These are phyloP conservation scores for Drosophila vallismaia DNA, from an alignment of 2,888 invertebrate genomes.

Conservation along the genomic window DNA sequence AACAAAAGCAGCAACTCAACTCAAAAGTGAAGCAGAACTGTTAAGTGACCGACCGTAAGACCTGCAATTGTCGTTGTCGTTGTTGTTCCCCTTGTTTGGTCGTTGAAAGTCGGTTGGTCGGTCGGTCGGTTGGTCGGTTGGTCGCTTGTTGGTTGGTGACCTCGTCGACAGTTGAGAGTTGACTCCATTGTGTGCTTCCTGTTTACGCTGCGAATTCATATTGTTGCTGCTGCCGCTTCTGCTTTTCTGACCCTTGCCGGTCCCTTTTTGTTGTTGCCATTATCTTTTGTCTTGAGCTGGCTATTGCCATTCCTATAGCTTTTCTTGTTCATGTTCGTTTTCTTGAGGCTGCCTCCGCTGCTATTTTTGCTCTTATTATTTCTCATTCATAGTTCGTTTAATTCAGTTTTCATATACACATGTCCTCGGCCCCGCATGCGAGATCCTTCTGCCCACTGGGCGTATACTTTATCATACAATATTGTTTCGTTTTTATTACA, in stretches of 20 bases:
- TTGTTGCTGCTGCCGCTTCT: slow-evolving; percentile 29
- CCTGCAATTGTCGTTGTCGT: slow-evolving; percentile 61
- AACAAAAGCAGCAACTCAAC: slow-evolving; percentile 29
- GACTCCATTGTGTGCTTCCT: slow-evolving; percentile 77
- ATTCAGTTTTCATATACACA: slow-evolving; percentile 74
- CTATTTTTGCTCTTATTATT: slow-evolving; percentile 47
- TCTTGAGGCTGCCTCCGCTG: slow-evolving; percentile 38
- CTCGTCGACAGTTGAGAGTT: slow-evolving; percentile 73
- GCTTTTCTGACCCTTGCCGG: slow-evolving; percentile 15
- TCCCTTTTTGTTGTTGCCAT: slow-evolving; percentile 56
- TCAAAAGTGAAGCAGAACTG: slow-evolving; percentile 70
- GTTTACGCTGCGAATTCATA: slow-evolving; percentile 66
- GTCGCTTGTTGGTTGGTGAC: slow-evolving; percentile 57
- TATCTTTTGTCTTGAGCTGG: slow-evolving; percentile 68
- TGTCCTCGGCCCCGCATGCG: slow-evolving; percentile 8
- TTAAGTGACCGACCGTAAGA: slow-evolving; percentile 77
- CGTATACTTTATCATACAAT: slow-evolving; percentile 80
- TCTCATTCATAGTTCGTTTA: slow-evolving; percentile 77
- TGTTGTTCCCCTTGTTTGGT: slow-evolving; percentile 38
- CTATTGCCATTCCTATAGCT: slow-evolving; percentile 61
- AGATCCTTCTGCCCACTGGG: slow-evolving; percentile 68
- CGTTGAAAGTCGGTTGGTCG: slow-evolving; percentile 16
- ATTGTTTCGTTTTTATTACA: slow-evolving; percentile 78
- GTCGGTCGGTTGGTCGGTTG: too few relatives aligned
- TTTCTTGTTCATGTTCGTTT: slow-evolving; percentile 47